phyloP scores from a whole-genome alignment of 2,888 invertebrate species.

The Leucozona laternaria region DNA sequence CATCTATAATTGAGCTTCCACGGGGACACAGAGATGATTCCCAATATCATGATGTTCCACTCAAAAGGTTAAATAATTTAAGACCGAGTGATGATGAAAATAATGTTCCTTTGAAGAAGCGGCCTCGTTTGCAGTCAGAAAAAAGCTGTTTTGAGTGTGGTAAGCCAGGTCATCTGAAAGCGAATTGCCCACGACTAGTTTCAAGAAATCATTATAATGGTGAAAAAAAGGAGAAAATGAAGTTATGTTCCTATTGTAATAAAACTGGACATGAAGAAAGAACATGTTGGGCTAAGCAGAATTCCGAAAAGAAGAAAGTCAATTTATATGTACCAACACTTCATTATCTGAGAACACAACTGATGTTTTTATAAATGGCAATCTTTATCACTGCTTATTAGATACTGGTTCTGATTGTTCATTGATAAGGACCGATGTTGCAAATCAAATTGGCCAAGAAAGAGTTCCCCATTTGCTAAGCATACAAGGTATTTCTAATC shows the following conservation, averaged over 20 bases:
- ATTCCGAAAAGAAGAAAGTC: constrained; percentile 43
- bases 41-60: neutral
- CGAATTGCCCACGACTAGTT: too few species aligned
- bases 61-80: neutral
- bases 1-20: neutral
- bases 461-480: neutral
- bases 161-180: too few species aligned
- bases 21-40: neutral
- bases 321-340: constrained; percentile 36
- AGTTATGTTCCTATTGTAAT: constrained; percentile 35
- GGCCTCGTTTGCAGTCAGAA: too few species aligned
- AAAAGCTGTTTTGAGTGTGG: too few species aligned
- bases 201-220: neutral
- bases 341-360: constrained; percentile 30
- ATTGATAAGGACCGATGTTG: constrained; percentile 29
- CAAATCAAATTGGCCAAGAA: constrained; percentile 1
- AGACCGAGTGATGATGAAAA: neutral
- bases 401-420: constrained; percentile 7
- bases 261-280: constrained; percentile 59
- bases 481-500: constrained; percentile 4
- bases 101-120: too few species aligned
- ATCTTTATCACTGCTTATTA: constrained; percentile 40
- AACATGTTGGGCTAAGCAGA: constrained; percentile 59
- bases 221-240: neutral
- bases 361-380: constrained; percentile 38